These are phyloP conservation scores for Podarcis cretensis DNA, from an alignment of 2,113 vertebrate genomes.

Conservation along the genomic window DNA sequence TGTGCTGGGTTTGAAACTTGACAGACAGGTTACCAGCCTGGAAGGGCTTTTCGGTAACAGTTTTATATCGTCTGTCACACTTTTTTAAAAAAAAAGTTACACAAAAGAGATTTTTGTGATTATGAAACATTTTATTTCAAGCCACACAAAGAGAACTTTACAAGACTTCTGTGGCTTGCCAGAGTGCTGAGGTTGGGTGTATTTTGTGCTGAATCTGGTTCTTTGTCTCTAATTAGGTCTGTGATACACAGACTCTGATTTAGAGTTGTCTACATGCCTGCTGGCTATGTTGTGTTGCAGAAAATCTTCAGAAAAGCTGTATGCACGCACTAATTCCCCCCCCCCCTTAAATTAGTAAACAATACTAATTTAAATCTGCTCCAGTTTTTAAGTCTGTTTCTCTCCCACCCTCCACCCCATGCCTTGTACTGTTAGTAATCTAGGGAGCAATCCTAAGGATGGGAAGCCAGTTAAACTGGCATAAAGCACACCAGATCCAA, in stretches of 20 bases:
- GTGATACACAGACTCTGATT: slow-evolving; percentile 23
- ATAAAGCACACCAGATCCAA: too few relatives aligned
- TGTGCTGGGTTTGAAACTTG: slow-evolving; percentile 38
- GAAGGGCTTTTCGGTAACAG: slow-evolving; percentile 44
- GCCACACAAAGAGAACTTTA: slow-evolving; percentile 19
- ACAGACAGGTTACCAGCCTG: slow-evolving; percentile 48
- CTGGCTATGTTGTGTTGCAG: not conserved
- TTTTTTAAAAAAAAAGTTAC: not conserved
- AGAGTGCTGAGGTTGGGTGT: slow-evolving; percentile 23
- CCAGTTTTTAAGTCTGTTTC: not conserved
- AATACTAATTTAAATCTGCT: not conserved
- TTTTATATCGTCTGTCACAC: slow-evolving; percentile 49
- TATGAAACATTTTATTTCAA: slow-evolving; percentile 54
- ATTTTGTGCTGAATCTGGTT: slow-evolving; percentile 31
- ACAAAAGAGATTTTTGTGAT: slow-evolving; percentile 35
- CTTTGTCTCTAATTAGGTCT: slow-evolving; percentile 32
- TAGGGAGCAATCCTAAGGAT: too few relatives aligned
- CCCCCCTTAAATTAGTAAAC: not conserved
- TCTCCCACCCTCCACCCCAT: not conserved
- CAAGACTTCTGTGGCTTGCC: slow-evolving; percentile 37
- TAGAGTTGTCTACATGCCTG: slow-evolving; percentile 17
- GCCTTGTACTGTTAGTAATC: not conserved
- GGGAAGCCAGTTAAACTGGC: too few relatives aligned
- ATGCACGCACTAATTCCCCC: not conserved
- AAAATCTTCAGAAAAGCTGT: not conserved